Conservation (phyloP, 2,888 invertebrate genomes). For the Parnassius glacialis region DNA sequence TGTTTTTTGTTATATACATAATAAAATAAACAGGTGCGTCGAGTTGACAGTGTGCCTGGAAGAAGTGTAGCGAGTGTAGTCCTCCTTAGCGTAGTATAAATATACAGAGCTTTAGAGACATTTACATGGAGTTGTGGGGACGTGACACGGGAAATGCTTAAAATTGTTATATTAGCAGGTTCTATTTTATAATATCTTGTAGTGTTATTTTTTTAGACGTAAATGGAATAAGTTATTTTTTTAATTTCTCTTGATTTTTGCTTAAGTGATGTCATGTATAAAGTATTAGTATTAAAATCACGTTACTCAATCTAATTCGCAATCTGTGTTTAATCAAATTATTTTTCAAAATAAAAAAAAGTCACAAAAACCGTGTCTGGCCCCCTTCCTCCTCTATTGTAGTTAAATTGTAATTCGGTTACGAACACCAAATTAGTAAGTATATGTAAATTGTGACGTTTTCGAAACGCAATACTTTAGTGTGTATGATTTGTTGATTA, state of each 20-base stretch:
- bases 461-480: conserved; percentile 66
- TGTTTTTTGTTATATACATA: conserved; percentile 24
- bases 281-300: conserved; percentile 20
- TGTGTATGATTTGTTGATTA: conserved; percentile 70
- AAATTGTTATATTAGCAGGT: too few relatives aligned
- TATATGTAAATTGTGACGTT: conserved; percentile 61
- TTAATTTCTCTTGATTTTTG: neutral
- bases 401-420: conserved; percentile 62
- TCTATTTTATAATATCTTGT: neutral
- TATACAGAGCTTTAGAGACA: conserved; percentile 66
- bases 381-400: conserved; percentile 41
- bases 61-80: conserved; percentile 46
- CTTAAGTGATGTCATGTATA: neutral
- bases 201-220: neutral
- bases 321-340: neutral
- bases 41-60: conserved; percentile 67
- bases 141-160: conserved; percentile 20
- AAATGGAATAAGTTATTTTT: neutral
- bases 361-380: conserved; percentile 33
- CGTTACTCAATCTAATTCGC: neutral
- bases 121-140: conserved; percentile 40
- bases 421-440: conserved; percentile 73
- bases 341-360: neutral
- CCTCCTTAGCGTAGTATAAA: conserved; percentile 58
- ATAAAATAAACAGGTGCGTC: conserved; percentile 38